Base-by-base conservation (phyloP, 2,113 vertebrate genomes). In the Columbina picui region DNA sequence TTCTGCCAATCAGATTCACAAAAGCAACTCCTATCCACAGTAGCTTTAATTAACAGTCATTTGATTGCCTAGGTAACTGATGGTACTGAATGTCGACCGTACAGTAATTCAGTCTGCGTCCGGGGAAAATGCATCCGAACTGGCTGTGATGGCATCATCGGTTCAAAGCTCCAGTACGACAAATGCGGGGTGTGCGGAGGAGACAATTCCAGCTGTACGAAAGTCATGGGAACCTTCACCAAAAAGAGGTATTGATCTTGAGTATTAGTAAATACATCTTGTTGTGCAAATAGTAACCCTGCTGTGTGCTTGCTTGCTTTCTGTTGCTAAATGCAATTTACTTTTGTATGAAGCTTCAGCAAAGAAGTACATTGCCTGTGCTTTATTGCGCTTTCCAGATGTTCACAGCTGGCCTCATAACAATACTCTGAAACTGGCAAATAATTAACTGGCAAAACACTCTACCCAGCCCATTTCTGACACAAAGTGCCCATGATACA, bases 171-270 rank as follows among this genome's bases (percentile, higher is more conserved):
- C n/a, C 99, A 99, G 89, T 99, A 98, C 18, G 99, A 99, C 96
- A 99, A 99, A 83, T 99, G 99, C 4, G 99, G 99, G 0, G 97
- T 99, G 25, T 99, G 99, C 38, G 99, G 99, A 69, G 99, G 99
- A 17, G 99, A 99, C 96, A 99, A 99, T 91, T 98, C 98, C 34
- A 98, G 98, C 73, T 99, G 99, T 79, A 97, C 99, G 14, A 99
- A 99, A 57, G 97, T 99, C 30, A 96, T 99, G 60, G 99, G 99
- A 38, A 99, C 99, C 93, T 99, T 99, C 91, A 99, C 99, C 79
- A 99, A 99, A 89, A 99, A 98, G 96, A 99, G 99, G 99, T 99
- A 98, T 94, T 68, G 41, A 49, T 89, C 80, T 55, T 78, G n/a
- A 53, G 10, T 43, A 36, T 43, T 21, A 67, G 27, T 41, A 64